phyloP scores from a whole-genome alignment of 1,140 invertebrate genomes.

The Euglossa dilemma region DNA sequence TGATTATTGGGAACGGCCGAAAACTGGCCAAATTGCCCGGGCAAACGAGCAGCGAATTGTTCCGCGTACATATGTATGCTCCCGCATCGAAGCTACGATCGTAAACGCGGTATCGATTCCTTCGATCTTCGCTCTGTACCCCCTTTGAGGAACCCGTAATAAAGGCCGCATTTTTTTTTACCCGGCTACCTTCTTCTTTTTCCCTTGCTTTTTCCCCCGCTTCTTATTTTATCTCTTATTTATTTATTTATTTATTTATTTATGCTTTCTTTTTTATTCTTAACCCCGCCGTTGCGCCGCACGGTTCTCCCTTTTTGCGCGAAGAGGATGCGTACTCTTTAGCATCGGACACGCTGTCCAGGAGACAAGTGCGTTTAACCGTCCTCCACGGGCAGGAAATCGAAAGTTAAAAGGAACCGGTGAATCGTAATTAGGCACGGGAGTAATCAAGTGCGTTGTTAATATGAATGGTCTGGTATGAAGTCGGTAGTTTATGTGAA shows the following conservation, averaged over 20 bases:
- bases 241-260: too few relatives aligned
- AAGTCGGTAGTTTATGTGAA: background rate
- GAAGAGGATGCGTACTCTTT: background rate
- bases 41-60: constrained; percentile 20
- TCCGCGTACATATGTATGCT: background rate
- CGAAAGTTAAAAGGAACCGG: background rate
- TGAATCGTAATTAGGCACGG: background rate
- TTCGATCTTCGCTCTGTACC: background rate
- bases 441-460: background rate
- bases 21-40: constrained; percentile 30
- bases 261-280: too few relatives aligned
- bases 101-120: constrained; percentile 35
- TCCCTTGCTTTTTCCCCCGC: too few relatives aligned
- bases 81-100: background rate
- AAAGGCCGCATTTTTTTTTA: background rate
- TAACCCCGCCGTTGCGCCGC: too few relatives aligned
- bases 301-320: too few relatives aligned
- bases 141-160: constrained; percentile 1
- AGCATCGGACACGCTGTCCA: background rate
- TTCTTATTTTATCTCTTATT: too few relatives aligned
- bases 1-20: constrained; percentile 44
- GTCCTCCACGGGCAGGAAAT: background rate
- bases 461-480: background rate
- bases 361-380: background rate
- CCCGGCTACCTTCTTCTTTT: background rate